Conservation (phyloP, 2,113 vertebrate genomes). For the Oplegnathus fasciatus region DNA sequence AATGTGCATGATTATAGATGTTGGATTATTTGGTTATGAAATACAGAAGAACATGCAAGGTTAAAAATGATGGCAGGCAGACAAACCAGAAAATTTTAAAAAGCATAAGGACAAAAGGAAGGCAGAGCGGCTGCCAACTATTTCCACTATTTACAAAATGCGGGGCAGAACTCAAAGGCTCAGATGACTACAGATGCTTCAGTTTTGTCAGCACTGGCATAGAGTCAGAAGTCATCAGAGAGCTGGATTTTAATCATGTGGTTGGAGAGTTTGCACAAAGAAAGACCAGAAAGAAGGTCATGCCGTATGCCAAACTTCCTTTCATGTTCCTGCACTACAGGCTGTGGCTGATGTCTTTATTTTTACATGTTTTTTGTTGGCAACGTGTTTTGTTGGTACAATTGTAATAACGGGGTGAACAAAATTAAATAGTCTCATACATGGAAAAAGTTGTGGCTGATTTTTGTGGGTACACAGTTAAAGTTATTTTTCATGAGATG, state of each 20-base stretch:
- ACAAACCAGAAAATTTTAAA: background rate
- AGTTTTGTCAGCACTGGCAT: background rate
- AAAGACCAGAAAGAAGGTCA: background rate
- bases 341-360: background rate
- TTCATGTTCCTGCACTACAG: background rate
- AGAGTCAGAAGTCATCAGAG: conserved; percentile 16
- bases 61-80: background rate
- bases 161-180: background rate
- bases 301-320: background rate
- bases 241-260: conserved; percentile 28
- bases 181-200: background rate
- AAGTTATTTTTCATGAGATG: no score
- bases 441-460: background rate
- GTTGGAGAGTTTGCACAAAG: background rate
- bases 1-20: background rate
- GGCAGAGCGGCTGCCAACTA: conserved; percentile 3
- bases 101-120: background rate
- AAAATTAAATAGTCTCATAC: background rate
- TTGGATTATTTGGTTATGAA: background rate
- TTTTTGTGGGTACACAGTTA: background rate
- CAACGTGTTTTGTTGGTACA: background rate
- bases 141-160: background rate
- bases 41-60: background rate
- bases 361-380: background rate
- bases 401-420: background rate